Percentiles rank a stretch among this genome's conserved stretches.
Evolutionary conservation across 1,140 invertebrate genomes (phyloP).

Genomic region (Andrena cerasifolii): DNA sequence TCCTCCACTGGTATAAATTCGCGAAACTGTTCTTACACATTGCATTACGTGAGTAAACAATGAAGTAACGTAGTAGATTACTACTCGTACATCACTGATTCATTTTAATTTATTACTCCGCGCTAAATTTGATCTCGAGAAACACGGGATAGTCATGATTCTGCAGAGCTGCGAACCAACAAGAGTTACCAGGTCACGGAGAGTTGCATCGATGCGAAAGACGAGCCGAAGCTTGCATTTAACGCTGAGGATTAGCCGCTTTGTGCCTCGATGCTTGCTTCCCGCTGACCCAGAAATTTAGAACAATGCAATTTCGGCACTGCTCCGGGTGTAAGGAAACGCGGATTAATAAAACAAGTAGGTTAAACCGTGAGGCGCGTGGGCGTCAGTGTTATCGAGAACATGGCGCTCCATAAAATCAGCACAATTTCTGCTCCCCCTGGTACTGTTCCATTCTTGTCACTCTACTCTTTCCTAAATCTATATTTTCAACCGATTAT

Average conservation of each 20-base stretch:
- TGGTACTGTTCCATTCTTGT: neutral
- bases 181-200: conserved; percentile 57
- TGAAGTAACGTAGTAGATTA: too few species aligned
- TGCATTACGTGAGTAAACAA: too few species aligned
- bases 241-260: conserved; percentile 59
- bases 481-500: too few species aligned
- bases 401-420: neutral
- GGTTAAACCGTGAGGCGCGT: conserved; percentile 46
- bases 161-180: neutral
- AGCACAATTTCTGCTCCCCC: neutral
- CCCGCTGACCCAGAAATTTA: conserved; percentile 50
- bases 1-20: too few species aligned
- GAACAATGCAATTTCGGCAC: conserved; percentile 56
- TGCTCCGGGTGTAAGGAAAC: conserved; percentile 24
- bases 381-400: neutral
- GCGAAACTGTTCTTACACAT: too few species aligned
- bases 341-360: conserved; percentile 51
- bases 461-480: too few species aligned
- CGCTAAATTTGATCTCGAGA: too few species aligned
- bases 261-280: conserved; percentile 30
- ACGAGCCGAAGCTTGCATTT: conserved; percentile 57
- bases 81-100: too few species aligned
- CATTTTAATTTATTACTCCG: too few species aligned
- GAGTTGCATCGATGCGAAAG: conserved; percentile 62
- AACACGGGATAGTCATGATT: neutral